Conservation (phyloP, 2,113 vertebrate genomes). For the Lethenteron reissneri region DNA sequence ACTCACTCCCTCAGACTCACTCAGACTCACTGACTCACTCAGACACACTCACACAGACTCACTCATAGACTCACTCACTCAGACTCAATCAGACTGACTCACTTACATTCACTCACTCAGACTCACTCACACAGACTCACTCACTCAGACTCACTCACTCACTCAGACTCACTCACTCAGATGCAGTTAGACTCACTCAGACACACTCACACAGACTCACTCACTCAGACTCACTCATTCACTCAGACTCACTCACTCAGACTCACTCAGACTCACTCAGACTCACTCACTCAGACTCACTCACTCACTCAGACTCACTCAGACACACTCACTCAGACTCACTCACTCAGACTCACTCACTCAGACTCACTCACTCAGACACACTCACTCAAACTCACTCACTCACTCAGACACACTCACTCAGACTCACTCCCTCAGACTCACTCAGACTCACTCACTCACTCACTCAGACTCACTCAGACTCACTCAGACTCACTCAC, state of each 20-base stretch:
- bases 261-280: not conserved
- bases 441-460: slow-evolving; percentile 4
- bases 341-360: not conserved
- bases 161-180: not conserved
- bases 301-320: not conserved
- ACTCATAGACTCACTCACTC: slow-evolving; percentile 5
- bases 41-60: slow-evolving; percentile 1
- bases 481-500: too few species aligned
- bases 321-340: not conserved
- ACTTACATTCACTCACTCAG: too few species aligned
- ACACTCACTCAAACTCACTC: not conserved
- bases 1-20: not conserved
- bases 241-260: not conserved
- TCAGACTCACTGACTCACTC: not conserved
- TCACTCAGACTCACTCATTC: not conserved
- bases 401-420: not conserved
- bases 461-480: not conserved
- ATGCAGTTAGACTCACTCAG: not conserved
- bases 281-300: not conserved
- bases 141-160: not conserved
- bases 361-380: slow-evolving; percentile 1
- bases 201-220: not conserved
- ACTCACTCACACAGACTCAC: not conserved
- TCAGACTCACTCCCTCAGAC: not conserved
- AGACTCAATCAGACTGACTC: too few species aligned